Evolutionary conservation across 1,140 invertebrate species (phyloP), one percentile per base, ranked within the genome.

Genomic region (Glomeris maerens): DNA sequence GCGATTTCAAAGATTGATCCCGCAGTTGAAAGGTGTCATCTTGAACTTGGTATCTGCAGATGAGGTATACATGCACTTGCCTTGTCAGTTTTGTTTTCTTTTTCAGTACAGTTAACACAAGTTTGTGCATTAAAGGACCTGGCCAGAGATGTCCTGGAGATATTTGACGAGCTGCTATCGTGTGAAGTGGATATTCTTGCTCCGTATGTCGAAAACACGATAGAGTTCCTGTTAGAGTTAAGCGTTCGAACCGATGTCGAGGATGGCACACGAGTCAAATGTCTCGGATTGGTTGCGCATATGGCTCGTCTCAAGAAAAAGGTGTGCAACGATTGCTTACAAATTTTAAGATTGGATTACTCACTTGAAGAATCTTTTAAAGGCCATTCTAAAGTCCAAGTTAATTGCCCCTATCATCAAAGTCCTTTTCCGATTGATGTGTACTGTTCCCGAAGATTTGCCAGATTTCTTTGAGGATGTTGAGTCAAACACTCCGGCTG

Each of bases 131-230:
- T n/a, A n/a, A n/a, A 70, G 60, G 72, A 74, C 2, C 71, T 72
- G 64, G 73, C 80, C 56, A 66, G 72, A 53, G 71, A 78, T 52
- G 71, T 75, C 2, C 74, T 87, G 54, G 81, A 84, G 59, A 66
- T 87, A 13, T 70, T 85, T 49, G 80, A 86, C 61, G 78, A 78
- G 54, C 65, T 87, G 42, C 71, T 78, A 28, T 81, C 86, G 56
- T 76, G 71, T 61, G 76, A 77, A 51, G 70, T 80, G 5, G 58
- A 63, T 54, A 71, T 81, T 38, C 62, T 84, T 52, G 68, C 75
- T 1, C 78, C 77, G 17, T 75, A 81, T 60, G 63, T 85, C 0
- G 78, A 77, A 64, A 56, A 66, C 17, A 62, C 84, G 2, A 61
- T 84, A 3, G 73, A 77, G 23, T 74, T 84, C 58, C 83, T 79